These are phyloP conservation scores for Parauchenoglanis punctatus DNA, from an alignment of 2,797 vertebrate species.

Conservation along the genomic window DNA sequence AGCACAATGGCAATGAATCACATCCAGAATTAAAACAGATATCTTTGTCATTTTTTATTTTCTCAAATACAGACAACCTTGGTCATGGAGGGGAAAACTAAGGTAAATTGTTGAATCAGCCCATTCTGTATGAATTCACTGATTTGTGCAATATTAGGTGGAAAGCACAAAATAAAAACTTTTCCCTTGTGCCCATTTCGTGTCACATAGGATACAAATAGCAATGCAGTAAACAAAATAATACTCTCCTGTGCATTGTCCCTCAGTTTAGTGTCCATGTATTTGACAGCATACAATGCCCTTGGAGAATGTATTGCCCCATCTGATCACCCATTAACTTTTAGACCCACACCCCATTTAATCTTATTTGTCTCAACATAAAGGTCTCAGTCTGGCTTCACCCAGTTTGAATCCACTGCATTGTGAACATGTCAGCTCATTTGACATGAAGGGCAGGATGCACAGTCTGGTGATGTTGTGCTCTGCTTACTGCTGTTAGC, in stretches of 20 bases:
- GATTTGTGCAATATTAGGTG: conserved; percentile 16
- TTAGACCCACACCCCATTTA: conserved; percentile 31
- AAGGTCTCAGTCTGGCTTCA: conserved; percentile 28
- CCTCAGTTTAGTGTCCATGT: conserved; percentile 1
- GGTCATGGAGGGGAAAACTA: conserved; percentile 27
- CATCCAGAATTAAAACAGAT: conserved; percentile 43
- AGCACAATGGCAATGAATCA: conserved; percentile 37
- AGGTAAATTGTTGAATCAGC: conserved; percentile 26
- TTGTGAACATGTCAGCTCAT: conserved; percentile 35
- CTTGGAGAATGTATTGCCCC: conserved; percentile 28
- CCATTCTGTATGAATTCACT: conserved; percentile 27
- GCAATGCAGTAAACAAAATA: conserved; percentile 24
- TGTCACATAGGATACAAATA: conserved; percentile 14
- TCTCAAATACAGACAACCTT: conserved; percentile 31
- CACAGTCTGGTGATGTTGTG: conserved; percentile 32
- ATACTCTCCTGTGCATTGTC: conserved; percentile 13
- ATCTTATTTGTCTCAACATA: conserved; percentile 19
- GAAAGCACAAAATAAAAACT: conserved; percentile 12
- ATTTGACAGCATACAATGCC: conserved; percentile 20
- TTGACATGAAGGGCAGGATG: conserved; percentile 38
- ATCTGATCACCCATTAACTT: conserved; percentile 29
- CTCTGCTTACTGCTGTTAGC: conserved; percentile 37
- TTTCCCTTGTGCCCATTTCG: conserved; percentile 5
- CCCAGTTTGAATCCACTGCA: conserved; percentile 5
- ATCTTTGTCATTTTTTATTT: conserved; percentile 8